Evolutionary conservation across 2,113 vertebrate genomes (phyloP).

Genomic region (Muntiacus reevesi): DNA sequence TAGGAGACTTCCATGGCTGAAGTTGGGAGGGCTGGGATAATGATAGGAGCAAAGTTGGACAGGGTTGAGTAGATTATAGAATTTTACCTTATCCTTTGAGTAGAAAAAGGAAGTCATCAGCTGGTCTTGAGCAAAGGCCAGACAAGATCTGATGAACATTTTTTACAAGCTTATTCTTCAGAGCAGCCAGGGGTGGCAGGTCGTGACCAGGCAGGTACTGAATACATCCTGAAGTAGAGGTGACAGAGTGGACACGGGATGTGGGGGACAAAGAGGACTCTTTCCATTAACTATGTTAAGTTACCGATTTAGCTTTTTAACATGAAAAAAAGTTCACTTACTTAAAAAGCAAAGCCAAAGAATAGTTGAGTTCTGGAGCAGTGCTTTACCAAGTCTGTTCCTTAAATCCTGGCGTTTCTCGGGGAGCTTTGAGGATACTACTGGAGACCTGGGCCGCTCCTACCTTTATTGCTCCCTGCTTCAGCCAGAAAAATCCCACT

Average conservation of each 20-base stretch:
- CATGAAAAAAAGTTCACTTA: not conserved
- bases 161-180: not conserved
- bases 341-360: not conserved
- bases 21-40: no score
- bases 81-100: not conserved
- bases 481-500: not conserved
- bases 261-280: not conserved
- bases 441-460: accelerated
- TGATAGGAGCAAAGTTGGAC: no score
- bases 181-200: not conserved
- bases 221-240: not conserved
- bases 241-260: not conserved
- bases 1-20: not conserved
- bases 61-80: not conserved
- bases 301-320: not conserved
- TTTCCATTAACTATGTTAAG: not conserved
- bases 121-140: not conserved
- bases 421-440: not conserved
- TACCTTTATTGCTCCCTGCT: not conserved
- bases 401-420: not conserved
- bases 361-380: not conserved
- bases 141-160: not conserved
- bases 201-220: not conserved
- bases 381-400: not conserved
- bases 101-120: not conserved